Conservation (phyloP, 37 sponge, comb jelly and placozoan genomes). For the Tethya wilhelma region DNA sequence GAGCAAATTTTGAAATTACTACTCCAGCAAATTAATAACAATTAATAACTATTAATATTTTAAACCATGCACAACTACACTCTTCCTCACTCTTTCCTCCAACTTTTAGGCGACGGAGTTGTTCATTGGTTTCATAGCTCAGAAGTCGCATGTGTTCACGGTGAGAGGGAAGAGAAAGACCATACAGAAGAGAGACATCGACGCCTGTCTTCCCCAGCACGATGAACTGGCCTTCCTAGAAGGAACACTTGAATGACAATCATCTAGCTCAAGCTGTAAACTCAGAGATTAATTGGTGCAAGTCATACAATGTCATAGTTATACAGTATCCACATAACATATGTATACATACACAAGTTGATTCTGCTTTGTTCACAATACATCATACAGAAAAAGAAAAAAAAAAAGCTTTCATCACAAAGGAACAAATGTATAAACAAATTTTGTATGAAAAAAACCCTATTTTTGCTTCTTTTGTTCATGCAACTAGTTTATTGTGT, state of each 20-base stretch:
- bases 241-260: conserved; percentile 46
- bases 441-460: too few species aligned
- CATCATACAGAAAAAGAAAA: conserved; percentile 58
- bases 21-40: too few species aligned
- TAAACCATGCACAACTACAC: neutral
- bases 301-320: too few species aligned
- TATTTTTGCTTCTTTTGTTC: too few species aligned
- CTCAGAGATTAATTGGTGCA: neutral
- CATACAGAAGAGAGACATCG: conserved; percentile 62
- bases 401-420: conserved; percentile 31
- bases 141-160: conserved; percentile 42
- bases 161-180: conserved; percentile 69
- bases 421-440: too few species aligned
- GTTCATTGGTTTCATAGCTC: conserved; percentile 51
- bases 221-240: conserved; percentile 69
- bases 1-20: too few species aligned
- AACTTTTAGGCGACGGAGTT: conserved; percentile 60
- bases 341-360: conserved; percentile 29
- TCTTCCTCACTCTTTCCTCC: neutral
- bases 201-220: conserved; percentile 36
- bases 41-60: neutral
- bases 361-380: conserved; percentile 42
- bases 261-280: neutral
- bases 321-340: neutral
- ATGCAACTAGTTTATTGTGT: too few species aligned